Conservation (phyloP, 2,113 vertebrate genomes). For the Ictalurus punctatus region DNA sequence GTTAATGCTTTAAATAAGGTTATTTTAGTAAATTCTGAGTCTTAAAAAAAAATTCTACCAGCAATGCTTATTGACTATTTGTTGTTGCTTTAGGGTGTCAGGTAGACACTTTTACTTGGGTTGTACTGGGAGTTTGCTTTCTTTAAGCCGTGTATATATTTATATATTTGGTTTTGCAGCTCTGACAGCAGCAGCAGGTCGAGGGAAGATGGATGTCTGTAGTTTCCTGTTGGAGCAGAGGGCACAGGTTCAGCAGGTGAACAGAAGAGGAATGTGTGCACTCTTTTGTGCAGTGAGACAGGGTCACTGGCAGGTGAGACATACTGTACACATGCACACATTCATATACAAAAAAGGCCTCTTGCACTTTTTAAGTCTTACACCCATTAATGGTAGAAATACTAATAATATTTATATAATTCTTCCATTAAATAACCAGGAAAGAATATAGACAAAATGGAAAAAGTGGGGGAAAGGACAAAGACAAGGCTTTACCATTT, state of each 20-base stretch:
- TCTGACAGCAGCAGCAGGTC: conserved; percentile 88
- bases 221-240: conserved; percentile 78
- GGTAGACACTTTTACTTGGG: not conserved
- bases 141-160: not conserved
- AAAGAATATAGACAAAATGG: not conserved
- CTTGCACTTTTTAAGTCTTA: not conserved
- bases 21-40: not conserved
- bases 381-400: not conserved
- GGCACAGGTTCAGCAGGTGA: conserved; percentile 79
- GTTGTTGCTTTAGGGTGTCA: not conserved
- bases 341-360: not conserved
- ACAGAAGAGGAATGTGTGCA: conserved; percentile 83
- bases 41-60: not conserved
- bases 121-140: not conserved
- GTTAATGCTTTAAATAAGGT: not conserved
- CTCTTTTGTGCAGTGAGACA: conserved; percentile 91
- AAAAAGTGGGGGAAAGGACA: not conserved
- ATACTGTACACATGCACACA: not conserved
- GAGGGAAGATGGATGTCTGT: conserved; percentile 91
- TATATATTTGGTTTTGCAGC: conserved; percentile 66
- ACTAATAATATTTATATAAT: too few species aligned
- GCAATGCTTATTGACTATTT: not conserved
- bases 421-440: not conserved
- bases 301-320: conserved; percentile 92
- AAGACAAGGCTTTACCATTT: not conserved